Base-by-base conservation (phyloP, 2,797 vertebrate species). In the Oryzias dopingdopingensis region DNA sequence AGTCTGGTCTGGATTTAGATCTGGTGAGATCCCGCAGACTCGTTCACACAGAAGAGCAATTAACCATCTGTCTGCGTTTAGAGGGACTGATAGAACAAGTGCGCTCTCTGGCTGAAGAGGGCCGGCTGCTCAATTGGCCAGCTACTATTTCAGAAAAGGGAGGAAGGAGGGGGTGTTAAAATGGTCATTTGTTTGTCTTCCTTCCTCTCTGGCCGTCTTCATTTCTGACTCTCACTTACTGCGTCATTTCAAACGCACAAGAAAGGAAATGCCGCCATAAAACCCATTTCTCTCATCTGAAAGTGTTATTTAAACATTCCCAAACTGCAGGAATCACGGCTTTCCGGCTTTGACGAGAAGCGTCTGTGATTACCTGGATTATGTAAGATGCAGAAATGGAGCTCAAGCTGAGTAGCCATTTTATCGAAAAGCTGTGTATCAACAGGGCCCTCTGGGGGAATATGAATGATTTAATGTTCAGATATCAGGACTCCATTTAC, bases 401-500 rank as follows among this genome's bases (percentile, higher is more conserved):
- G 65, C 37, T 29, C 26, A 43, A 44, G 46, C 46, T 22, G 37
- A 62, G 70, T 40, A 44, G 56, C 55, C 47, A 49, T 51, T 65
- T 67, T 55, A 76, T 74, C 43, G 49, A 56, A 67, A 24, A 66
- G 51, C 40, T 14, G 43, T 55, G 56, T 40, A 53, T 73, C 72
- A 82, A 76, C 57, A 60, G 49, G 66, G 14, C 32, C 52, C 24
- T 54, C 13, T 2, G 14, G 51, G 49, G 17, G 16, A 59, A 56
- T 56, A 59, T 10, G 60, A 69, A 72, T 69, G 67, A 79, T 50
- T 67, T 66, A 65, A 77, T 74, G 67, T 42, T 72, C 76, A 64
- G 65, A 79, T 86, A 83, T 87, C 82, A 84, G 75, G 60, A 80
- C 71, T 84, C 81, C 74, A 77, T 86, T 85, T 77, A 55, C 79